A percentile compares a stretch with the other conserved stretches of the same genome.
Evolutionary conservation across 2,113 vertebrate genomes (phyloP).

Genomic region (Tupaia tana): DNA sequence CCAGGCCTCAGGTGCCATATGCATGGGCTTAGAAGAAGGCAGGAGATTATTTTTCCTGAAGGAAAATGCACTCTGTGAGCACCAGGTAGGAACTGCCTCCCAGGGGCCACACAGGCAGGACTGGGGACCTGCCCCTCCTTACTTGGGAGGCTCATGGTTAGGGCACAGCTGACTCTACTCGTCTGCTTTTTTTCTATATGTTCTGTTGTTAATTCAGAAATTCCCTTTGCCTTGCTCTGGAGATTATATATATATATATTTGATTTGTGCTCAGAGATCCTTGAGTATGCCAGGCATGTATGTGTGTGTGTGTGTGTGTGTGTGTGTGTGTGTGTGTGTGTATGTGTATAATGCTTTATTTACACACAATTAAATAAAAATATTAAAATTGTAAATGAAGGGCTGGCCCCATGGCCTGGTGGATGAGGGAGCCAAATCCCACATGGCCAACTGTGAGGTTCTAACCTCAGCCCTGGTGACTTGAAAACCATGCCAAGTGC

Average conservation of each 20-base stretch:
- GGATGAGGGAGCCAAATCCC: too few species aligned
- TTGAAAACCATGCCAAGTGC: too few species aligned
- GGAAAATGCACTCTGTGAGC: not conserved
- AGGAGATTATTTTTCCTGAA: not conserved
- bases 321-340: too few species aligned
- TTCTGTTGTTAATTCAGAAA: not conserved
- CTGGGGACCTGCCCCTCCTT: not conserved
- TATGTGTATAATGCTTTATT: not conserved
- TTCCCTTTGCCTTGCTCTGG: not conserved
- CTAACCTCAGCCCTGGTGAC: too few species aligned
- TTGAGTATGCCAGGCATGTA: too few species aligned
- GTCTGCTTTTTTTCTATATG: not conserved
- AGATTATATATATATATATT: not conserved
- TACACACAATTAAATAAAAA: slow-evolving; percentile 35
- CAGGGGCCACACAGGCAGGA: not conserved
- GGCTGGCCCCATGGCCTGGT: too few species aligned
- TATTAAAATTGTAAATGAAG: not conserved
- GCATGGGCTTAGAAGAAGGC: not conserved
- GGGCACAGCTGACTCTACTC: not conserved
- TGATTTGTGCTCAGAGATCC: too few species aligned
- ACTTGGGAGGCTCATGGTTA: not conserved
- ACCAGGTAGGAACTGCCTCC: not conserved
- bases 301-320: too few species aligned
- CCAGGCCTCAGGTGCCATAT: not conserved
- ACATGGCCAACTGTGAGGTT: too few species aligned